A percentile compares a stretch with the other conserved stretches of the same genome.
Evolutionary conservation across 1,140 invertebrate species (phyloP).

Genomic region (Drosophila neocordata): DNA sequence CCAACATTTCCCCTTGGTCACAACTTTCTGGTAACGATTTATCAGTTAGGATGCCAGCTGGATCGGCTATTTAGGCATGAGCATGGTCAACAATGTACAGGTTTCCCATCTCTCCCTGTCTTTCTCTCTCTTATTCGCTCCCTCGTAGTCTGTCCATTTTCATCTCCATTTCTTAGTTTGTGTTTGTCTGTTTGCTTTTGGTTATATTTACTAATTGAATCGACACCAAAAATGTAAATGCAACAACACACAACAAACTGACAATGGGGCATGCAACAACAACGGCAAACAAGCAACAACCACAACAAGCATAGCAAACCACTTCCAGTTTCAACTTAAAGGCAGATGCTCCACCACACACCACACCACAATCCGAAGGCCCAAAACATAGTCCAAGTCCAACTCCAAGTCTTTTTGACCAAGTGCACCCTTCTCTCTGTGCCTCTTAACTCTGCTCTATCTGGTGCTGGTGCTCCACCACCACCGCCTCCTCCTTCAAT

Average conservation of each 20-base stretch:
- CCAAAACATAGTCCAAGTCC: constrained; percentile 18
- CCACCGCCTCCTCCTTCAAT: constrained; percentile 19
- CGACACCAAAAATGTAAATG: constrained; percentile 82
- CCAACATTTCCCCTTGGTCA: neutral
- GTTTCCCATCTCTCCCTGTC: constrained; percentile 38
- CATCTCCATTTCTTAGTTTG: constrained; percentile 23
- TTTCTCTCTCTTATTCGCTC: neutral
- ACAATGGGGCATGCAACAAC: constrained; percentile 46
- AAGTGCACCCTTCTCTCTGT: constrained; percentile 5
- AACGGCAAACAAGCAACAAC: constrained; percentile 17
- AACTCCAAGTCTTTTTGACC: constrained; percentile 12
- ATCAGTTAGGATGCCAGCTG: constrained; percentile 58
- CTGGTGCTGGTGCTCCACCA: neutral
- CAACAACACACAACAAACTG: constrained; percentile 70
- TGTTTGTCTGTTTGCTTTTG: constrained; percentile 79
- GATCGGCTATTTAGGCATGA: constrained; percentile 75
- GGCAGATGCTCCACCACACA: constrained; percentile 50
- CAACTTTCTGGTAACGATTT: constrained; percentile 29
- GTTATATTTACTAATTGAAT: constrained; percentile 83
- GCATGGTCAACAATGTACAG: constrained; percentile 80
- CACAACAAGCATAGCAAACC: constrained; percentile 25
- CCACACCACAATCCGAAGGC: neutral
- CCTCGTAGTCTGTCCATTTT: constrained; percentile 6
- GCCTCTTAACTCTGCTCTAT: constrained; percentile 17
- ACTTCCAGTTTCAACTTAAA: constrained; percentile 59